Percentiles rank a stretch among this genome's conserved stretches.
These are phyloP conservation scores for Agapetus fuscipes DNA, from an alignment of 2,888 invertebrate genomes.

Conservation along the genomic window DNA sequence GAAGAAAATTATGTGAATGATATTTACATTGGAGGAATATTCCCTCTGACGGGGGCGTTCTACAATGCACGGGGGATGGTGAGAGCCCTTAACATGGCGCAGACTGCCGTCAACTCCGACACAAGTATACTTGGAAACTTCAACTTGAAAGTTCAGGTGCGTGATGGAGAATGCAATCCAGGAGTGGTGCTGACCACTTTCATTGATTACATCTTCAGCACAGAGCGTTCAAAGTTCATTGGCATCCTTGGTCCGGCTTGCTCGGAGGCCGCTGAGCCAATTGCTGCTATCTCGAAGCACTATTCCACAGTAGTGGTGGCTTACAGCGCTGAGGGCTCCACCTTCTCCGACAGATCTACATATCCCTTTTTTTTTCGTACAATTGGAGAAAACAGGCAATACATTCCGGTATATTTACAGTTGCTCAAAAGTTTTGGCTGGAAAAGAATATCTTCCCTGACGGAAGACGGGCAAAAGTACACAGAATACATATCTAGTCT, in stretches of 20 bases:
- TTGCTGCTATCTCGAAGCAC: constrained; percentile 66
- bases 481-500: constrained; percentile 66
- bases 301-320: constrained; percentile 64
- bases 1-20: constrained; percentile 26
- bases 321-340: constrained; percentile 69
- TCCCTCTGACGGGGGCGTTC: constrained; percentile 52
- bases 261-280: constrained; percentile 70
- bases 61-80: constrained; percentile 47
- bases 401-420: constrained; percentile 36
- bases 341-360: constrained; percentile 55
- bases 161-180: constrained; percentile 59
- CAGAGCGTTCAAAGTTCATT: constrained; percentile 47
- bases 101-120: constrained; percentile 52
- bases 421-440: constrained; percentile 53
- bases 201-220: constrained; percentile 55
- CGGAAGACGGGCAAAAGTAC: constrained; percentile 71
- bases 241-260: constrained; percentile 74
- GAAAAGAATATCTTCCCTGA: constrained; percentile 63
- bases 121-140: constrained; percentile 49
- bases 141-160: constrained; percentile 43
- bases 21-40: constrained; percentile 58
- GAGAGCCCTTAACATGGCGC: constrained; percentile 53
- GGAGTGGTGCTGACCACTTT: constrained; percentile 67
- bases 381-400: constrained; percentile 67
- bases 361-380: constrained; percentile 76